Evolutionary conservation across 2,113 vertebrate species (phyloP).

Genomic region (Pelvicachromis taeniatus): DNA sequence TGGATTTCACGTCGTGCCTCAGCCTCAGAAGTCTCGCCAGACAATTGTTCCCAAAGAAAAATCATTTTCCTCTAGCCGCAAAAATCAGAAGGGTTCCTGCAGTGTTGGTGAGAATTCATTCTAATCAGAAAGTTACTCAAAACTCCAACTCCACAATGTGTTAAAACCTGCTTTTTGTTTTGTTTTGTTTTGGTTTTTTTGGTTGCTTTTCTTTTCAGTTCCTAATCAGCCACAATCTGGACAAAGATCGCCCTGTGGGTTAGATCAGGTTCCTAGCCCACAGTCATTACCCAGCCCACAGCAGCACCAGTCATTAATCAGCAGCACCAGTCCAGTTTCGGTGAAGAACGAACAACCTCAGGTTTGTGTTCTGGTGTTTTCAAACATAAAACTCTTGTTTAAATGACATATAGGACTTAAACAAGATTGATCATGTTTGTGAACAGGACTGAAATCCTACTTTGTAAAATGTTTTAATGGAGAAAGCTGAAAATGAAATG

Average conservation of each 20-base stretch:
- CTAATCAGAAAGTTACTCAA: neutral
- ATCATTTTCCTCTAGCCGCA: slow-evolving; percentile 66
- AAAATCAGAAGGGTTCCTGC: slow-evolving; percentile 71
- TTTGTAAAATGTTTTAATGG: neutral
- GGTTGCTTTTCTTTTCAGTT: slow-evolving; percentile 40
- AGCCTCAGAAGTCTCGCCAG: slow-evolving; percentile 63
- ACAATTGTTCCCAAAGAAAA: slow-evolving; percentile 80
- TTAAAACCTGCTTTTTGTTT: neutral
- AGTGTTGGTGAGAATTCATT: slow-evolving; percentile 73
- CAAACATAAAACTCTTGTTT: neutral
- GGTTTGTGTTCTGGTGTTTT: slow-evolving; percentile 43
- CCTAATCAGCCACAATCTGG: slow-evolving; percentile 77
- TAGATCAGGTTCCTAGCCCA: slow-evolving; percentile 87
- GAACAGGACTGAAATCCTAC: slow-evolving; percentile 11
- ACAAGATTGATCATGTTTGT: neutral
- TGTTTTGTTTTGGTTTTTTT: no score
- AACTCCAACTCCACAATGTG: neutral
- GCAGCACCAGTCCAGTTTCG: slow-evolving; percentile 73
- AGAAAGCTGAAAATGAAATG: neutral
- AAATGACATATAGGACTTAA: neutral
- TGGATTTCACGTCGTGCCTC: slow-evolving; percentile 75
- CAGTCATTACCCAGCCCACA: slow-evolving; percentile 88
- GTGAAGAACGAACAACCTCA: slow-evolving; percentile 73
- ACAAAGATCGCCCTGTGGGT: slow-evolving; percentile 80
- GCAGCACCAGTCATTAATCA: slow-evolving; percentile 85